A percentile compares a stretch with the other conserved stretches of the same genome.
Conservation (phyloP, 92 coral and sea anemone genomes). For the Epizoanthus rinbou region DNA sequence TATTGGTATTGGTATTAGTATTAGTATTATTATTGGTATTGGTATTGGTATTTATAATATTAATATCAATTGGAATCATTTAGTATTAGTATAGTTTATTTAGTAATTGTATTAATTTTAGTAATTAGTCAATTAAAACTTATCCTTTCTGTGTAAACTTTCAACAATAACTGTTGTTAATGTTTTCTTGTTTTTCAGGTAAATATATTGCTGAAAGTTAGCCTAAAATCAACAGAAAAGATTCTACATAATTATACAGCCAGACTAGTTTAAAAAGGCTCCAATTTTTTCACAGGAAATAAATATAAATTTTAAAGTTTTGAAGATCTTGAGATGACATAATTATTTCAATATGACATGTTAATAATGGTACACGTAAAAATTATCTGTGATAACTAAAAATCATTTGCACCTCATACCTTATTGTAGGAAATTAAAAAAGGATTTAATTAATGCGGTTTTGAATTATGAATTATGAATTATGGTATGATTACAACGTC, state of each 20-base stretch:
- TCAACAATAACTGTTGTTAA: not conserved
- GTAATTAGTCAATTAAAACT: too few species aligned
- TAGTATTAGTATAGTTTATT: too few species aligned
- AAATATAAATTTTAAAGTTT: constrained; percentile 37
- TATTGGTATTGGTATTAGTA: too few species aligned
- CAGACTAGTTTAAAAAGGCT: constrained; percentile 16
- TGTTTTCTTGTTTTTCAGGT: constrained; percentile 63
- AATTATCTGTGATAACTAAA: constrained; percentile 6
- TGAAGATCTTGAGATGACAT: constrained; percentile 1
- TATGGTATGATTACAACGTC: too few species aligned
- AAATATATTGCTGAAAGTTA: constrained; percentile 95
- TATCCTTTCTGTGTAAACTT: not conserved
- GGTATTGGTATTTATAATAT: too few species aligned
- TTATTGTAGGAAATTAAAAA: too few species aligned
- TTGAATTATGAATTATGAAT: too few species aligned
- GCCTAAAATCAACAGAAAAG: constrained; percentile 12
- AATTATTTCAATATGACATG: not conserved
- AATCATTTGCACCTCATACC: not conserved
- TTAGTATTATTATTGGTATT: too few species aligned
- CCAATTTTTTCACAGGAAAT: constrained; percentile 32
- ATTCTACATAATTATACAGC: constrained; percentile 11
- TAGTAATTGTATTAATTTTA: too few species aligned
- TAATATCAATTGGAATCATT: too few species aligned
- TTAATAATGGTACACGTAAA: not conserved
- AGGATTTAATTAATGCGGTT: too few species aligned